Percentiles rank a stretch among this genome's conserved stretches.
Evolutionary conservation across 2,113 vertebrate species (phyloP).

Genomic region (Pterocles gutturalis): DNA sequence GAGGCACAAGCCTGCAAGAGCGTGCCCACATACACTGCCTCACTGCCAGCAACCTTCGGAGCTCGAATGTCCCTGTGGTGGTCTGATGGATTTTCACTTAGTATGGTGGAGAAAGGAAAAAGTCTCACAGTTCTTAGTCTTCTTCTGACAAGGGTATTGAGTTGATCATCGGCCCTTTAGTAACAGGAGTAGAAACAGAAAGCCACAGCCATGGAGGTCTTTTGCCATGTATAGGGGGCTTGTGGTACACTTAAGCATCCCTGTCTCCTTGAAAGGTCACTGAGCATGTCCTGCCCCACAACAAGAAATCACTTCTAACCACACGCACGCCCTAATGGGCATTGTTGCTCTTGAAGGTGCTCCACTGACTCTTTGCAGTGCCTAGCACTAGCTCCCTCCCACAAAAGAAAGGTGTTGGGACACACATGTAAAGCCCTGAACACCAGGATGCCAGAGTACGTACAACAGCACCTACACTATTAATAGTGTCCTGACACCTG

Average conservation of each 20-base stretch:
- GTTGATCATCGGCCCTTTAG: neutral
- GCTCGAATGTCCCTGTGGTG: neutral
- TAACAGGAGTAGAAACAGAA: neutral
- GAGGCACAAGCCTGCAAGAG: neutral
- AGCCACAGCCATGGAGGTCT: neutral
- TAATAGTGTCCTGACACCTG: neutral
- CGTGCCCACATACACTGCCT: neutral
- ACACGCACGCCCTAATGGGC: neutral
- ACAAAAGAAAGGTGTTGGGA: neutral
- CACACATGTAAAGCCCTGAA: neutral
- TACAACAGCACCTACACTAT: neutral
- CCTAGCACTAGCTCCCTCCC: neutral
- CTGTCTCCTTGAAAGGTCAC: neutral
- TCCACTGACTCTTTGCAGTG: neutral
- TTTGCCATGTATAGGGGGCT: neutral
- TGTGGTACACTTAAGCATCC: neutral
- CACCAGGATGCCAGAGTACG: neutral
- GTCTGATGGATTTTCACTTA: neutral
- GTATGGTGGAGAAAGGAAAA: neutral
- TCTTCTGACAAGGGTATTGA: neutral
- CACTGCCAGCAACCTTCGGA: neutral
- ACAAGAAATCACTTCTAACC: neutral
- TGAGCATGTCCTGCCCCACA: neutral
- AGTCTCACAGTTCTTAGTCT: neutral
- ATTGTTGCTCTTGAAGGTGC: rapidly evolving